phyloP scores from a whole-genome alignment of 30 jellyfish, hydroid and myxozoan species.

The Clytia hemisphaerica region DNA sequence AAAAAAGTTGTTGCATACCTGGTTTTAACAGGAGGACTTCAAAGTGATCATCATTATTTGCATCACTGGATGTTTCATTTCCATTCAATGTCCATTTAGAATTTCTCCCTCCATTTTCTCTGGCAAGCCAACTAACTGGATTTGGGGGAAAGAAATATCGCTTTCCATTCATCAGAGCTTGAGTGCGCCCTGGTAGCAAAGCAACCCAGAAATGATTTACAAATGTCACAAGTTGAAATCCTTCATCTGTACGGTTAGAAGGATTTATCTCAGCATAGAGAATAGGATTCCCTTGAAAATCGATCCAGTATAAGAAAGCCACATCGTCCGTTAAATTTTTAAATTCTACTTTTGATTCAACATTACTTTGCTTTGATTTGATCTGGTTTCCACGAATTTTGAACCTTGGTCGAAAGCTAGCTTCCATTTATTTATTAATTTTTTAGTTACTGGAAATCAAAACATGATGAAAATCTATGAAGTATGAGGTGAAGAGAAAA shows the following conservation, averaged over 20 bases:
- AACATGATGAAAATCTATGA: too few species aligned
- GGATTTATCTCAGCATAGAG: conserved; percentile 48
- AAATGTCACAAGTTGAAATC: conserved; percentile 49
- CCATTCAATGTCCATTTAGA: too few species aligned
- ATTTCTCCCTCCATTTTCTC: too few species aligned
- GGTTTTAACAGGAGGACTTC: too few species aligned
- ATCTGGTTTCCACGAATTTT: conserved; percentile 11
- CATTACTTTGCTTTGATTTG: conserved; percentile 38
- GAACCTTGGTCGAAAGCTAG: background rate
- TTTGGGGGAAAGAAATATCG: conserved; percentile 30
- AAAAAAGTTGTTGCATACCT: too few species aligned
- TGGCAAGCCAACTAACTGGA: conserved; percentile 8
- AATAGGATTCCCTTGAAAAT: conserved; percentile 51
- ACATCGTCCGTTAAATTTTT: conserved; percentile 50
- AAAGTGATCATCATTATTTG: too few species aligned
- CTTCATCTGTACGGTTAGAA: conserved; percentile 30
- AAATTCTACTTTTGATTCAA: conserved; percentile 35
- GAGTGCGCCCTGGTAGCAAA: conserved; percentile 1
- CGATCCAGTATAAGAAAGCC: conserved; percentile 72
- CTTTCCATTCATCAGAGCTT: conserved; percentile 19
- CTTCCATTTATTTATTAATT: too few species aligned
- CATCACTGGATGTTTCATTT: too few species aligned
- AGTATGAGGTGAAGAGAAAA: too few species aligned
- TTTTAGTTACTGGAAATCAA: conserved; percentile 7
- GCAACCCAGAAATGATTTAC: conserved; percentile 97